Percentiles rank a stretch among this genome's conserved stretches.
Evolutionary conservation across 2,797 vertebrate species (phyloP).

Genomic region (Todus mexicanus): DNA sequence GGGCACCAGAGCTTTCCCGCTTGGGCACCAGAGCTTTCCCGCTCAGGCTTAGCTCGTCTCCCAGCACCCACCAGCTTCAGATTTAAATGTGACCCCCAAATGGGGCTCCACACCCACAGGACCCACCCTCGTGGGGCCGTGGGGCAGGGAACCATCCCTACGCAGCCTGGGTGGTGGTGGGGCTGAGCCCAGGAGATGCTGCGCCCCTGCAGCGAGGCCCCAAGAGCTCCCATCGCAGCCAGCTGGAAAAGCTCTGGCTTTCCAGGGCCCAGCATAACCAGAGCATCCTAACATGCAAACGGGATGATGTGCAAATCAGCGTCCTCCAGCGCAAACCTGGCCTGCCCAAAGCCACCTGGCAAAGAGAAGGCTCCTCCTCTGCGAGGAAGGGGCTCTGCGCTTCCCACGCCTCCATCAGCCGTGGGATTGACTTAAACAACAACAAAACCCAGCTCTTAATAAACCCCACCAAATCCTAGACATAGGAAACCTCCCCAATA

Average conservation of each 20-base stretch:
- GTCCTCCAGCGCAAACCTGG: accelerated
- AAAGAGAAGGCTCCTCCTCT: background rate
- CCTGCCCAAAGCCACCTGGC: background rate
- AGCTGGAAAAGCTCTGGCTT: accelerated
- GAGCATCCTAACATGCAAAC: background rate
- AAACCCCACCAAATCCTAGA: background rate
- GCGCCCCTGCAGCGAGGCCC: background rate
- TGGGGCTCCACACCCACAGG: background rate
- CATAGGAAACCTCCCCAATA: background rate
- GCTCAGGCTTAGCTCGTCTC: background rate
- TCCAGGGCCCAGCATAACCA: background rate
- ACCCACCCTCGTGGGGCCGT: accelerated
- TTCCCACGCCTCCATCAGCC: background rate
- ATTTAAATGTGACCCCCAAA: background rate
- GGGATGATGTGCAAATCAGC: background rate
- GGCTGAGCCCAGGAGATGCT: background rate
- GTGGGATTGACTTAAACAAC: background rate
- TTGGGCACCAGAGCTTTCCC: background rate
- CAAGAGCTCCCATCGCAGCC: accelerated
- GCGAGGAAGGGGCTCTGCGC: background rate
- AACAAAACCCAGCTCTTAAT: background rate
- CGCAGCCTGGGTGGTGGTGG: background rate
- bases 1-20: background rate
- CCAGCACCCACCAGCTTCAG: background rate
- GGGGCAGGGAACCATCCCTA: background rate